Evolutionary conservation across 1,140 invertebrate genomes (phyloP), one percentile per base, ranked within the genome.

Genomic region (Orchestia grillus): DNA sequence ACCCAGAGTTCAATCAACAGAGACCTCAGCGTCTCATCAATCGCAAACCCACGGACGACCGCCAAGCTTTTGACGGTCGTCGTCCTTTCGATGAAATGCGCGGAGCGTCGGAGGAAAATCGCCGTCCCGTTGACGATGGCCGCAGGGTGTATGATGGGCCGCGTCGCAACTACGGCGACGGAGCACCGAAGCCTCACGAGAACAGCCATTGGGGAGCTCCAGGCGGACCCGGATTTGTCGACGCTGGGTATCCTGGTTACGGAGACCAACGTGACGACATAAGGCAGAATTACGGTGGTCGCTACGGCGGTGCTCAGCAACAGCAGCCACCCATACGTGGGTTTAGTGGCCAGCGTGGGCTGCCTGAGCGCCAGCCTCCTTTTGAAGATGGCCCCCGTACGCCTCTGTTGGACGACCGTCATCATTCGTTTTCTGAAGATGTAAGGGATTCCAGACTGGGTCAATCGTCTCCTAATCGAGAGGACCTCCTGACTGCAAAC

Each of bases 1-100:
- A 47, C 92, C 92, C 41, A 94, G 92, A 94, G 3, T 94, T 90
- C 41, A 90, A 94, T 94, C 92, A 94, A 94, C 92, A 44, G 43
- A 44, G 44, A 40, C 92, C 92, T 47, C 92, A 94, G 44, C 92
- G 92, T 44, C 92, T 28, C 41, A 47, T 94, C 36, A 94, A 94
- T 47, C 92, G 92, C 23, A 94, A 94, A n/a, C 92, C 92, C 92
- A 45, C 44, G 43, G 92, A 94, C 44, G 92, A 94, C 44, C 43
- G 92, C 40, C 92, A 94, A 40, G 0, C 8, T 45, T 45, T 94
- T n/a, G 92, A 94, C 36, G 45, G 44, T 19, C 92, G 92, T 47
- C 92, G 92, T 11, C 92, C 92, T 47, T 94, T 94, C 40, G 92
- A 94, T 94, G 92, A 94, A 47, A 45, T 40, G 44, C 92, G 92